Evolutionary conservation across 2,888 invertebrate genomes (phyloP).

Genomic region (Pseudococcus jackbeardsleyi): DNA sequence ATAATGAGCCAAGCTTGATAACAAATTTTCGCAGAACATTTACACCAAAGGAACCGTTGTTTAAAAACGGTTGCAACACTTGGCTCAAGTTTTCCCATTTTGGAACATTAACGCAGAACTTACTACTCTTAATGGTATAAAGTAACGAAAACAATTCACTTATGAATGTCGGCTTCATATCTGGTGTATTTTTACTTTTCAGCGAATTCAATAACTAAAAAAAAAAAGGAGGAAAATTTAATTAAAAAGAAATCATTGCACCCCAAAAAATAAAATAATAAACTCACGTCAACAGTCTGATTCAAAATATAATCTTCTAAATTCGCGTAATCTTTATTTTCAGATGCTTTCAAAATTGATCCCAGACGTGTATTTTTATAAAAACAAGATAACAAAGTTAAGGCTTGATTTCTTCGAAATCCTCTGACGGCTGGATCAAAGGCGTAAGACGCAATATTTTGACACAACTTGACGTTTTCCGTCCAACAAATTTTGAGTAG

Average conservation of each 20-base stretch:
- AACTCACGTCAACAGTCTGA: constrained; percentile 10
- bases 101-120: constrained; percentile 27
- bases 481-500: constrained; percentile 65
- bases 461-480: constrained; percentile 60
- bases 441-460: constrained; percentile 60
- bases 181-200: not conserved
- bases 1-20: constrained; percentile 37
- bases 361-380: constrained; percentile 66
- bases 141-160: constrained; percentile 54
- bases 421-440: constrained; percentile 65
- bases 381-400: constrained; percentile 65
- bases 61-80: constrained; percentile 13
- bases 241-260: not conserved
- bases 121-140: constrained; percentile 29
- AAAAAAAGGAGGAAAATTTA: not conserved
- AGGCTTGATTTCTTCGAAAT: constrained; percentile 65
- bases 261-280: not conserved
- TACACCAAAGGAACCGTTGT: constrained; percentile 16
- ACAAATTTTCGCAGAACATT: constrained; percentile 47
- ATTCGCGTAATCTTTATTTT: not conserved
- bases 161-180: constrained; percentile 50
- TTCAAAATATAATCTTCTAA: constrained; percentile 48
- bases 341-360: constrained; percentile 53
- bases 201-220: constrained; percentile 18
- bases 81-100: constrained; percentile 50